Evolutionary conservation across 2,797 vertebrate genomes (phyloP), one percentile per base, ranked within the genome.

Genomic region (Cygnus olor): DNA sequence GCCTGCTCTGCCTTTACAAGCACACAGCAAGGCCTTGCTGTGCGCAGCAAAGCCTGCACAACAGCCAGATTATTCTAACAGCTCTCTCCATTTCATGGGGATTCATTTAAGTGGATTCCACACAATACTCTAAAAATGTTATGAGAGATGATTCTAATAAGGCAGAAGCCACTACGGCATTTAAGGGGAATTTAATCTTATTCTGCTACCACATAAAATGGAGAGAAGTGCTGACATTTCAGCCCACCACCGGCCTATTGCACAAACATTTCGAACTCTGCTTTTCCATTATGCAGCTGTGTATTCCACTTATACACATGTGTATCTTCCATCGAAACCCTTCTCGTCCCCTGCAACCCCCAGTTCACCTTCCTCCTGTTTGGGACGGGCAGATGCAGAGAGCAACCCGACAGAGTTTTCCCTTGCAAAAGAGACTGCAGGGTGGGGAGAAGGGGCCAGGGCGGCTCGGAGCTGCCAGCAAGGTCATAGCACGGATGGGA

Each of bases 131-230:
- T 72, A 77, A 96, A 96, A 96, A 94, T 94, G 92, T 95, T 96
- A 91, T 77, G 85, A 96, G 96, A 97, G 95, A 92, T 82, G 94
- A 97, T 92, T 96, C 89, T 96, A 97, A 97, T 96, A 97, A 95
- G 92, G 94, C 94, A 96, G 94, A 97, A 94, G 95, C 96, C 92
- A 85, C 93, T 88, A 79, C 0, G 49, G 88, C 88, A 94, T 95
- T 96, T 93, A 96, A 90, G 25, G 84, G 78, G 94, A 96, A 96
- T 97, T 96, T 95, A 96, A 96, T 97, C 85, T 97, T 88, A 96
- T 95, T 95, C 96, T 93, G 36, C 81, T 85, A 91, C 96, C 94
- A 91, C 92, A 95, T 95, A 56, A 96, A 94, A 96, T 80, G 84
- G 44, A 91, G 54, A 91, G 84, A 94, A 97, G 83, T 95, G 95